Evolutionary conservation across 2,888 invertebrate genomes (phyloP).

Genomic region (Rotaria sp.): DNA sequence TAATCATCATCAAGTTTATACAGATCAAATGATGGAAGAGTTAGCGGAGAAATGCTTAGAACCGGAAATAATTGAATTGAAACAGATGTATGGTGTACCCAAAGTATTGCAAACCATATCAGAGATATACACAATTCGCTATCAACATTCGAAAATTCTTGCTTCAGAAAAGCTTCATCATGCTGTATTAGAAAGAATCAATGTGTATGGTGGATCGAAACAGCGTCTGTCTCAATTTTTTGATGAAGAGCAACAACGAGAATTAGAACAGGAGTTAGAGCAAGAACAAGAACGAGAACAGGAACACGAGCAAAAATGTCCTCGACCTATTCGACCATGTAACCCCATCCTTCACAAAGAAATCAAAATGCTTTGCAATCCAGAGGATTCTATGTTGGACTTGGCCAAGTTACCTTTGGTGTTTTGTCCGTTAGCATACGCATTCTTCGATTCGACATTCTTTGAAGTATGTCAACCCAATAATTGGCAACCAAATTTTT

Average conservation of each 20-base stretch:
- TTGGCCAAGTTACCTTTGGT: not conserved
- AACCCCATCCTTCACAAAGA: not conserved
- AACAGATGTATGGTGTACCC: not conserved
- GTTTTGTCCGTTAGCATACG: not conserved
- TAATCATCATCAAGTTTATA: not conserved
- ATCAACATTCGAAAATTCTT: not conserved
- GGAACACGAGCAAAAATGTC: not conserved
- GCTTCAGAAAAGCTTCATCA: not conserved
- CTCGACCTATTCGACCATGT: not conserved
- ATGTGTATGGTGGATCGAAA: not conserved
- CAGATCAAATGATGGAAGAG: not conserved
- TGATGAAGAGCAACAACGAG: slow-evolving; percentile 27
- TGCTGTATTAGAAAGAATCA: not conserved
- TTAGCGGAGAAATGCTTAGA: not conserved
- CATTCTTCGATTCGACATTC: not conserved
- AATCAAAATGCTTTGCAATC: not conserved
- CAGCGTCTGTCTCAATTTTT: not conserved
- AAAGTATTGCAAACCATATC: not conserved
- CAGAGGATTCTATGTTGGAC: not conserved
- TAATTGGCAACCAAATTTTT: not conserved
- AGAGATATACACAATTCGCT: not conserved
- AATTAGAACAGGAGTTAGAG: not conserved
- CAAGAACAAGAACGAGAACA: not conserved
- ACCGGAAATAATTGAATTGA: not conserved
- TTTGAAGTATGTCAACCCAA: not conserved